These are phyloP conservation scores for Phasianus colchicus DNA, from an alignment of 2,113 vertebrate genomes.

Conservation along the genomic window DNA sequence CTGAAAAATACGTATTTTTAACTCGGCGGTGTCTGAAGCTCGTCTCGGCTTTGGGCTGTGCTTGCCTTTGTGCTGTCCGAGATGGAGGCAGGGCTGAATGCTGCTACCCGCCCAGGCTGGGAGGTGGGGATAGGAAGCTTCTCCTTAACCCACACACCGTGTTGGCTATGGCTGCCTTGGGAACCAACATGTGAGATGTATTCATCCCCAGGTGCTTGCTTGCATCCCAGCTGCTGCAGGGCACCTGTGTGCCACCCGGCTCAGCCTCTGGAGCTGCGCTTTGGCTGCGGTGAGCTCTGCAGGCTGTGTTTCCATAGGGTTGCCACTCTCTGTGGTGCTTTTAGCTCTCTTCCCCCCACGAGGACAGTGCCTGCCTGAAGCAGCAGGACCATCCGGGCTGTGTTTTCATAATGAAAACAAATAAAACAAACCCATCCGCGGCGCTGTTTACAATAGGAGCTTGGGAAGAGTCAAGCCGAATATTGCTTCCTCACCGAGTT, in stretches of 20 bases:
- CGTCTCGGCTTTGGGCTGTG: accelerated
- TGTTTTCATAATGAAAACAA: conserved; percentile 54
- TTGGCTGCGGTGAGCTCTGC: accelerated
- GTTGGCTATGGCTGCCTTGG: not conserved
- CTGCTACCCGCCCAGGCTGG: accelerated
- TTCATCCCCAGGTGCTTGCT: not conserved
- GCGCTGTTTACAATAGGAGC: not conserved
- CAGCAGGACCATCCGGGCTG: conserved; percentile 41
- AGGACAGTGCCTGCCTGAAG: not conserved
- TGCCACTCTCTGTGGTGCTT: not conserved
- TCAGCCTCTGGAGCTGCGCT: accelerated
- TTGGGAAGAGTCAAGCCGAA: conserved; percentile 1
- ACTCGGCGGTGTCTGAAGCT: conserved; percentile 12
- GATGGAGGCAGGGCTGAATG: not conserved
- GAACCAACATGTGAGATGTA: not conserved
- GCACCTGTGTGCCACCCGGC: not conserved
- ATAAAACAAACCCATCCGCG: not conserved
- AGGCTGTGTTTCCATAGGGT: not conserved
- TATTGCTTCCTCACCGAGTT: conserved; percentile 44
- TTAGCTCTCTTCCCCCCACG: not conserved
- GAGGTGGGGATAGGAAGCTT: not conserved
- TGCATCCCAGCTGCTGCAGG: not conserved
- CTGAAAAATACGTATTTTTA: conserved; percentile 51
- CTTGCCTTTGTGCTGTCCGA: not conserved
- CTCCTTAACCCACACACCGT: not conserved